Evolutionary conservation across 2,113 vertebrate species (phyloP).

Genomic region (Pygathrix nemaeus): DNA sequence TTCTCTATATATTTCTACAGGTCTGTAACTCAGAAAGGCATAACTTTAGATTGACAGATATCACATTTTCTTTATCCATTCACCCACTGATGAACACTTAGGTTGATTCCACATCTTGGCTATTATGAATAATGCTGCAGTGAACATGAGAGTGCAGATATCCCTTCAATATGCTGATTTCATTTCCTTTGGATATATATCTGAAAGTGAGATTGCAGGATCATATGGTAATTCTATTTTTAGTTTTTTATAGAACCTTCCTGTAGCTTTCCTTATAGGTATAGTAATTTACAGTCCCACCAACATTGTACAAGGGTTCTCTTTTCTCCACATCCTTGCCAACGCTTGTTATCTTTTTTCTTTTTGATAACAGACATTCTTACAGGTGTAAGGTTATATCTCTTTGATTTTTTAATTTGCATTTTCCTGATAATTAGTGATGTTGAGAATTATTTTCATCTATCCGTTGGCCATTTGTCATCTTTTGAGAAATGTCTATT

Average conservation of each 20-base stretch:
- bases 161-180: not conserved
- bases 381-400: not conserved
- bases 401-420: not conserved
- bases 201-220: not conserved
- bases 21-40: no score
- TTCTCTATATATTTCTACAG: no score
- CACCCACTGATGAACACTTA: not conserved
- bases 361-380: not conserved
- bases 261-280: not conserved
- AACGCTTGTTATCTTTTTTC: not conserved
- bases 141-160: not conserved
- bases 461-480: not conserved
- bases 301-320: not conserved
- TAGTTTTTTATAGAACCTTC: not conserved
- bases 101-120: not conserved
- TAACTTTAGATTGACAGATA: no score
- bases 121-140: not conserved
- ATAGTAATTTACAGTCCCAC: not conserved
- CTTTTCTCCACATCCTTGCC: not conserved
- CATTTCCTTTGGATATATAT: not conserved
- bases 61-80: not conserved
- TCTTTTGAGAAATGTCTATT: not conserved
- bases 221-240: not conserved
- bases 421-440: not conserved
- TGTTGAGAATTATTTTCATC: not conserved